phyloP scores from a whole-genome alignment of 1,140 invertebrate species.

The Periplaneta americana region DNA sequence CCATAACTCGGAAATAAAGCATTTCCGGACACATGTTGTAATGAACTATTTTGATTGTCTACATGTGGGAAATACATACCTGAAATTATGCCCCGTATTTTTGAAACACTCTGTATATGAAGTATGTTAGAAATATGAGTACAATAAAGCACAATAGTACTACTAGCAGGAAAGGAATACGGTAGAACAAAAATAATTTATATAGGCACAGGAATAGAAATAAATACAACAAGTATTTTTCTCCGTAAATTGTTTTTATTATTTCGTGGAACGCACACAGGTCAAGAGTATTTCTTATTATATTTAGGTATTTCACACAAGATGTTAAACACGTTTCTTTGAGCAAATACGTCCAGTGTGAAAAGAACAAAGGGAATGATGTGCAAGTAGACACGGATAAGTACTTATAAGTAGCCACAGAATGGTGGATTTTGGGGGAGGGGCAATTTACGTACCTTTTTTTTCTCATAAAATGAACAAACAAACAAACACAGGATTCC shows the following conservation, averaged over 20 bases:
- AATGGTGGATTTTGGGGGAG: too few relatives aligned
- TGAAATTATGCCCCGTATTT: too few relatives aligned
- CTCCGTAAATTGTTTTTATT: neutral
- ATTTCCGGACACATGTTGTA: too few relatives aligned
- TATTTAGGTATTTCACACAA: neutral
- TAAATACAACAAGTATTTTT: neutral
- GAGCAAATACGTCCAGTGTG: neutral
- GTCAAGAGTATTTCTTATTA: neutral
- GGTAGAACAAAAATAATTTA: neutral
- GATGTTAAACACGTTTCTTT: neutral
- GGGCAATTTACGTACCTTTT: too few relatives aligned
- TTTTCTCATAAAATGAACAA: too few relatives aligned
- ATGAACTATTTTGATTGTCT: too few relatives aligned
- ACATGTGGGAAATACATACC: too few relatives aligned
- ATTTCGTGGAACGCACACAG: neutral
- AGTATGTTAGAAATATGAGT: too few relatives aligned
- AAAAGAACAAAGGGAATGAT: neutral
- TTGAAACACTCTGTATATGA: too few relatives aligned
- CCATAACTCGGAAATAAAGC: too few relatives aligned
- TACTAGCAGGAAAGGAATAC: neutral
- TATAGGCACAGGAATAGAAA: neutral
- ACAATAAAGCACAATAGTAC: too few relatives aligned
- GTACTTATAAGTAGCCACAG: neutral
- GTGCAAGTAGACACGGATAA: neutral
- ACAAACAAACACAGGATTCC: neutral